These are phyloP conservation scores for Oncorhynchus clarkii DNA, from an alignment of 2,113 vertebrate species.

Conservation along the genomic window DNA sequence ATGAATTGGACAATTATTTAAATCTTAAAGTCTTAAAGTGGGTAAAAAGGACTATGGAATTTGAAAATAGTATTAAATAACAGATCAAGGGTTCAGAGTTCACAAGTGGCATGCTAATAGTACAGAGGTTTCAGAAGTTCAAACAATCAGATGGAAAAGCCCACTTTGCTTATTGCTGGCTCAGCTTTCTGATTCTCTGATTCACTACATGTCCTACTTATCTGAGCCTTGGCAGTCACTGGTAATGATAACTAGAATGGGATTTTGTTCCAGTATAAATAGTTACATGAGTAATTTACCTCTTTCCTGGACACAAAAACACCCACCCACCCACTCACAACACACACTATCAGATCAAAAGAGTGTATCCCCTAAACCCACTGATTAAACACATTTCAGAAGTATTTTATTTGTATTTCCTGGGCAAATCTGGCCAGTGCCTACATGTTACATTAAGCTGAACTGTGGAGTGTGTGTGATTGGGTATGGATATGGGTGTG, in stretches of 20 bases:
- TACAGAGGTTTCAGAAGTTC: slow-evolving; percentile 41
- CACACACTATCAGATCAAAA: slow-evolving; percentile 69
- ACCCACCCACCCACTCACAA: neutral
- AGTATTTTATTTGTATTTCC: slow-evolving; percentile 52
- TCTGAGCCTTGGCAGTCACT: slow-evolving; percentile 70
- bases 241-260: slow-evolving; percentile 56
- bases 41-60: too few relatives aligned
- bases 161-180: slow-evolving; percentile 21
- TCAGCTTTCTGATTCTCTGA: slow-evolving; percentile 57
- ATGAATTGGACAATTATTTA: slow-evolving; percentile 9
- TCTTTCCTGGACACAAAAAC: slow-evolving; percentile 70
- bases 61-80: neutral
- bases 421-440: slow-evolving; percentile 39
- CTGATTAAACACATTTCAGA: slow-evolving; percentile 65
- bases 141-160: slow-evolving; percentile 51
- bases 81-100: slow-evolving; percentile 25
- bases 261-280: slow-evolving; percentile 71
- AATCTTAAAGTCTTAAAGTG: neutral
- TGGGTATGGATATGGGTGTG: neutral
- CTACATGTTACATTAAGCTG: slow-evolving; percentile 52
- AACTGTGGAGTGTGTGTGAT: slow-evolving; percentile 13
- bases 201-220: slow-evolving; percentile 60
- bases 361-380: slow-evolving; percentile 49
- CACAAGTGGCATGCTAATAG: slow-evolving; percentile 45
- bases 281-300: slow-evolving; percentile 73